Percentiles rank a stretch among this genome's conserved stretches.
These are phyloP conservation scores for Alentia gelatinosa DNA, from an alignment of 2,888 invertebrate species.

Conservation along the genomic window DNA sequence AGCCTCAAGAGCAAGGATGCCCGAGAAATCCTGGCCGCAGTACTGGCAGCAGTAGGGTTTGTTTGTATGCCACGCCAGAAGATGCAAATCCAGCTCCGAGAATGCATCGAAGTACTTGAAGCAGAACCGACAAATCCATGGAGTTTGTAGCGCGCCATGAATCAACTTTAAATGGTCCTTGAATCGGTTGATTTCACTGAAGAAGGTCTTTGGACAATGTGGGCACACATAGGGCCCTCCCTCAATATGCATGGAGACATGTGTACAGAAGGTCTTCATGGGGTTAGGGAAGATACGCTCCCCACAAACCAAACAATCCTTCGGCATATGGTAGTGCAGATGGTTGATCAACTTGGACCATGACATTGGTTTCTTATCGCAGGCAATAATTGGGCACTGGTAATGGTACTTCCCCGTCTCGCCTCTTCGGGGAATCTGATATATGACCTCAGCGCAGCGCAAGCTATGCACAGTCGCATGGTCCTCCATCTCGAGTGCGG, in stretches of 20 bases:
- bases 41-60: conserved; percentile 33
- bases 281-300: neutral
- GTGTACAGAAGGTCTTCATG: conserved; percentile 26
- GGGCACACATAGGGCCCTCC: conserved; percentile 28
- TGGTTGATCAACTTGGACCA: conserved; percentile 38
- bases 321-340: neutral
- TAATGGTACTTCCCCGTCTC: neutral
- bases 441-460: neutral
- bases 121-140: conserved; percentile 24
- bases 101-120: neutral
- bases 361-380: neutral
- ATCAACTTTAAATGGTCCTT: neutral
- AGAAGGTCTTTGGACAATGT: neutral
- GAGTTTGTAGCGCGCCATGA: neutral
- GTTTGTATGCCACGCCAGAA: conserved; percentile 5
- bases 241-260: conserved; percentile 5
- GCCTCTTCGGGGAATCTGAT: neutral
- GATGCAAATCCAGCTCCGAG: neutral
- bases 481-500: neutral
- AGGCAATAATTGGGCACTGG: neutral
- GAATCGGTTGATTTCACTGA: neutral
- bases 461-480: neutral
- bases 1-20: neutral
- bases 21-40: conserved; percentile 38
- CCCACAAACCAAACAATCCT: conserved; percentile 11